Base-by-base conservation (phyloP, 2,113 vertebrate species). In the Lepus americanus region DNA sequence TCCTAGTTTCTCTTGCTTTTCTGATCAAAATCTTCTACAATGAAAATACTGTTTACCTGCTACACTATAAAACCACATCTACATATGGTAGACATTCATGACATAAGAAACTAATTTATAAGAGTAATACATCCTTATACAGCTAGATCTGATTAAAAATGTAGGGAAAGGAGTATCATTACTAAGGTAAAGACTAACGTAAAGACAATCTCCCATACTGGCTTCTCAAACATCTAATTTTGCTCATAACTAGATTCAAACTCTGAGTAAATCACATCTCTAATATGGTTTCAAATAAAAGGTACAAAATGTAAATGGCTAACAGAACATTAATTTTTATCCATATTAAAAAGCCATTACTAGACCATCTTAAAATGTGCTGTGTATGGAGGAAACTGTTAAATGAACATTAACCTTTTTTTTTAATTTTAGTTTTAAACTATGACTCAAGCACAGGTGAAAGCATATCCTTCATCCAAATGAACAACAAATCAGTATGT, bases 251-350 rank as follows among this genome's bases (percentile, higher is more conserved):
- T 85, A 29, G 9, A 90, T 76, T 92, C 39, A 79, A 94, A 96
- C 93, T 69, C 25, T 92, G 53, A 91, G 49, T 77, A 44, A 96
- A 96, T 92, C 64, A 19, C 2, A 94, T 29, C 36, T 53, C n/a
- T 89, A 87, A 10, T 63, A 70, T 19, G 61, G 20, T 92, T 94
- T 89, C 80, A 87, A 96, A 72, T 49, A 95, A 82, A 94, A 78
- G 44, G 53, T 66, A 80, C 83, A 94, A 90, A 94, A 36, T 25
- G 86, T 33, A 87, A 95, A 88, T 92, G 67, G 12, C 61, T 94
- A 96, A 92, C 25, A 81, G 69, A 81, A 73, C 8, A 89, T 94
- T 95, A 94, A 97, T 82, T 87, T 97, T 97, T 94, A 97, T 36
- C 84, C 36, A 95, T 29, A 94, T 92, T 93, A 92, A 92, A 89